A percentile compares a stretch with the other conserved stretches of the same genome.
phyloP scores from a whole-genome alignment of 92 coral and sea anemone species.

The Epizoanthus illoricatus region DNA sequence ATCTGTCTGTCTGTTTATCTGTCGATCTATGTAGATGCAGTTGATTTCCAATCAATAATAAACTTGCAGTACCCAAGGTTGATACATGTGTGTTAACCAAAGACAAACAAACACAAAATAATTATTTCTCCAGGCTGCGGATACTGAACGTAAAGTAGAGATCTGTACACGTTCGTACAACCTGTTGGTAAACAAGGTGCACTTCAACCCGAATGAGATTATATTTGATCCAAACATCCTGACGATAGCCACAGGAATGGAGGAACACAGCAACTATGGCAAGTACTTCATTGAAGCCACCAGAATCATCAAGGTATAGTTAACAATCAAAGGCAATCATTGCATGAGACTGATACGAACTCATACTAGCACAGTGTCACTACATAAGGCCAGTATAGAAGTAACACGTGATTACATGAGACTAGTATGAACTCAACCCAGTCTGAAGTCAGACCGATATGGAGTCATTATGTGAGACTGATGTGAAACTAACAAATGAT shows the following conservation, averaged over 20 bases:
- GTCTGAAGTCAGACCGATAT: too few species aligned
- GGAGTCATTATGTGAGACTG: too few species aligned
- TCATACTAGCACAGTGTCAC: too few species aligned
- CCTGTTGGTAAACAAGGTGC: constrained; percentile 75
- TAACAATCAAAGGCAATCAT: neutral
- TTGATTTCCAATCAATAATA: too few species aligned
- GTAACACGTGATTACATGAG: neutral
- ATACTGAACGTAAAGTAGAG: constrained; percentile 75
- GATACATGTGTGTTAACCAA: too few species aligned
- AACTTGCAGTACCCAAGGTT: too few species aligned
- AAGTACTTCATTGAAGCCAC: constrained; percentile 91
- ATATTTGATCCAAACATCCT: constrained; percentile 98
- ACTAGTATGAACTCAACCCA: too few species aligned
- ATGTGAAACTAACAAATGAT: too few species aligned
- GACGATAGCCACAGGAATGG: constrained; percentile 98
- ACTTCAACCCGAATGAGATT: constrained; percentile 95
- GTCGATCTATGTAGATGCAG: too few species aligned
- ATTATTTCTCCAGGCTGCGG: constrained; percentile 77
- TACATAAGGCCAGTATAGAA: too few species aligned
- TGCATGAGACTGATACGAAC: neutral
- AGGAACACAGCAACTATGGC: constrained; percentile 96
- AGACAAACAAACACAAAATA: too few species aligned
- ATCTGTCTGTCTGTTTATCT: too few species aligned
- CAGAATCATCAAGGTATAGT: constrained; percentile 78
- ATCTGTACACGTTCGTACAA: constrained; percentile 93